Conservation (phyloP, 2,113 vertebrate species). For the Scatophagus argus region DNA sequence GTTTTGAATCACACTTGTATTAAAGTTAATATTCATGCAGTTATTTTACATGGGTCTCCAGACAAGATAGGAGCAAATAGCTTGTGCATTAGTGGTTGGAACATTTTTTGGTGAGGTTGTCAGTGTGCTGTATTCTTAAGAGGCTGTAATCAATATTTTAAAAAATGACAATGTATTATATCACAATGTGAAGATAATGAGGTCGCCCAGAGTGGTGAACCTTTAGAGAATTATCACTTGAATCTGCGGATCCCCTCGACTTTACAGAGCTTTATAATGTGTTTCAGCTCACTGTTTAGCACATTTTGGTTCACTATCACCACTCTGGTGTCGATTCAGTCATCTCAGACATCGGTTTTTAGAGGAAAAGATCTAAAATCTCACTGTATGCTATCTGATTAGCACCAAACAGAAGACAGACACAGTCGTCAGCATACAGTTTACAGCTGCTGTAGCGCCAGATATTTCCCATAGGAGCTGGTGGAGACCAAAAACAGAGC, state of each 20-base stretch:
- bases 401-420: conserved; percentile 2
- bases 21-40: not conserved
- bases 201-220: not conserved
- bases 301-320: no score
- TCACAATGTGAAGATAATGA: not conserved
- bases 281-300: not conserved
- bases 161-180: not conserved
- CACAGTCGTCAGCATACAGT: not conserved
- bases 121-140: not conserved
- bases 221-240: not conserved
- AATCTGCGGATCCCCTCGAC: not conserved
- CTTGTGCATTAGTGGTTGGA: not conserved
- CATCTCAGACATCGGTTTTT: no score
- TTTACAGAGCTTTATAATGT: no score
- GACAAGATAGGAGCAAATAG: not conserved
- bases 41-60: not conserved
- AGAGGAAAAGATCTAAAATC: not conserved
- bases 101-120: not conserved
- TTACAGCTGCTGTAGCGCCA: not conserved
- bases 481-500: not conserved
- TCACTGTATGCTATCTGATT: not conserved
- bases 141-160: no score
- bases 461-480: not conserved
- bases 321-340: no score
- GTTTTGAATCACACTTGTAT: not conserved